phyloP scores from a whole-genome alignment of 2,888 invertebrate genomes.

The Aelia acuminata region DNA sequence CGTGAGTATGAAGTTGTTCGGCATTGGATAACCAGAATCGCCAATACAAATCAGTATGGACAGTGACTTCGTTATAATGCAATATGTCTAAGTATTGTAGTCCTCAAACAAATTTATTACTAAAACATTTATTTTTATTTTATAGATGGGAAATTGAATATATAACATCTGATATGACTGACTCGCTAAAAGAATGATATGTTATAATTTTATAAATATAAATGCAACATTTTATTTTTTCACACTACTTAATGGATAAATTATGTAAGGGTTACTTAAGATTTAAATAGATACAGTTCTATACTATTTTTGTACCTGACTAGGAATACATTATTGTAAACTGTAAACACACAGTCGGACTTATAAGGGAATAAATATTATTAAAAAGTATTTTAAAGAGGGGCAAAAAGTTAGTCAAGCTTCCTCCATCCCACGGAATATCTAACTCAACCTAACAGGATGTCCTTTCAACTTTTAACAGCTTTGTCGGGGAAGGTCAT shows the following conservation, averaged over 20 bases:
- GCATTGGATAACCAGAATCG: too few relatives aligned
- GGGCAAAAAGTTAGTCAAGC: conserved; percentile 2
- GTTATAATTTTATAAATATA: too few relatives aligned
- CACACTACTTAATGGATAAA: not conserved
- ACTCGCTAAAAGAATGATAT: too few relatives aligned
- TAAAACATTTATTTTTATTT: too few relatives aligned
- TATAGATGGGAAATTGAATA: too few relatives aligned
- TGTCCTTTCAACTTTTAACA: conserved; percentile 23
- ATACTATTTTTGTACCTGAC: not conserved
- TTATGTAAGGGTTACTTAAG: not conserved
- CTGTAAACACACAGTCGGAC: not conserved
- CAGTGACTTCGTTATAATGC: too few relatives aligned
- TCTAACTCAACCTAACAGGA: not conserved
- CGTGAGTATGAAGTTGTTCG: not conserved
- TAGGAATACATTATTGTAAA: not conserved
- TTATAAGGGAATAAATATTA: conserved; percentile 17
- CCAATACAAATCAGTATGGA: too few relatives aligned
- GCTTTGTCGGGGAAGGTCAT: not conserved
- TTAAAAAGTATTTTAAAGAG: not conserved
- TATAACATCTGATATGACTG: too few relatives aligned
- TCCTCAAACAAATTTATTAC: too few relatives aligned
- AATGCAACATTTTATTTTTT: too few relatives aligned
- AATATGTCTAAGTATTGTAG: too few relatives aligned
- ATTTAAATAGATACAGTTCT: not conserved
- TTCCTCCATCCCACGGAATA: not conserved